A percentile compares a stretch with the other conserved stretches of the same genome.
Evolutionary conservation across 2,888 invertebrate species (phyloP).

Genomic region (Notocelia uddmanniana): DNA sequence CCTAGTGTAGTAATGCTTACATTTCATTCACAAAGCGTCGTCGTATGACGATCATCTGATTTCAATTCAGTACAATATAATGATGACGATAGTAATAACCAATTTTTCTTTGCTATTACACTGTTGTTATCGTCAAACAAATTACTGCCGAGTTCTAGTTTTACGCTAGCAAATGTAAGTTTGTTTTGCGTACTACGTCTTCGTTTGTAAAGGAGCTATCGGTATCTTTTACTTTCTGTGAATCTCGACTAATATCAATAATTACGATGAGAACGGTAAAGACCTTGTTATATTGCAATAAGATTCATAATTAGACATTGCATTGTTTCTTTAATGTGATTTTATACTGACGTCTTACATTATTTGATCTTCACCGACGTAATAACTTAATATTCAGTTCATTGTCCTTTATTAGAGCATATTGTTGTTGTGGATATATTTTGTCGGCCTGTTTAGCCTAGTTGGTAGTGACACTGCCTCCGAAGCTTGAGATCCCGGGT

Average conservation of each 20-base stretch:
- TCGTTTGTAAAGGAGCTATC: background rate
- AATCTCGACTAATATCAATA: too few species aligned
- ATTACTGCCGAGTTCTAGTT: background rate
- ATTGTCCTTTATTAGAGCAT: background rate
- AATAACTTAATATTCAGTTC: background rate
- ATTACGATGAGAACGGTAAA: background rate
- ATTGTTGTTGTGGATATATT: too few species aligned
- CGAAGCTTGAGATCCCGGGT: too few species aligned
- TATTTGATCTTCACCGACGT: slow-evolving; percentile 6
- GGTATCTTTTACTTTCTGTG: background rate
- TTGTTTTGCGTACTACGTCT: background rate
- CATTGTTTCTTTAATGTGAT: background rate
- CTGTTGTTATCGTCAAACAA: background rate
- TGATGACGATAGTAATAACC: slow-evolving; percentile 7
- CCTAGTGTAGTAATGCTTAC: slow-evolving; percentile 19
- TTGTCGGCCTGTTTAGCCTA: too few species aligned
- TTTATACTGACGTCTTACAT: background rate
- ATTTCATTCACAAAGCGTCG: slow-evolving; percentile 18
- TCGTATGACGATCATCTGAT: slow-evolving; percentile 26
- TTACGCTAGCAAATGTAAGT: background rate
- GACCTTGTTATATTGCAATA: background rate
- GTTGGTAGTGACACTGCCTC: too few species aligned
- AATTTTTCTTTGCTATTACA: slow-evolving; percentile 4
- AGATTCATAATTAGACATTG: background rate
- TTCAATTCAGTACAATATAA: slow-evolving; percentile 9